Percentiles rank a stretch among this genome's conserved stretches.
Evolutionary conservation across 1,140 invertebrate species (phyloP).

Genomic region (Hylaeus volcanicus): DNA sequence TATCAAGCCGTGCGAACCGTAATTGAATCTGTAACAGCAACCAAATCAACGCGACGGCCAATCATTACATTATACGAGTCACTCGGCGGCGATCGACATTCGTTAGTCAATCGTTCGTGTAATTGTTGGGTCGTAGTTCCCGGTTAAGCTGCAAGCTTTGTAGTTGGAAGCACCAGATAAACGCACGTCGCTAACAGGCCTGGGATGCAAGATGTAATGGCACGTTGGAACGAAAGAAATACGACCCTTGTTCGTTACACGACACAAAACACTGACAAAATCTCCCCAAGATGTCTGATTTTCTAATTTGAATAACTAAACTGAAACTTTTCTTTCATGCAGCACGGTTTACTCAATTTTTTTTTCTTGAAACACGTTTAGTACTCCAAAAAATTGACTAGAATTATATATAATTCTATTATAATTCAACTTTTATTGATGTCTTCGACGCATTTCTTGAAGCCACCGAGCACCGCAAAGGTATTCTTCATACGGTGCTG

Average conservation of each 20-base stretch:
- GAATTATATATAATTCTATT: too few relatives aligned
- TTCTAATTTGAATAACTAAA: too few relatives aligned
- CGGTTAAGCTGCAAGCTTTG: slow-evolving; percentile 54
- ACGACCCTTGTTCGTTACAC: not conserved
- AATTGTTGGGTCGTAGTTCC: slow-evolving; percentile 58
- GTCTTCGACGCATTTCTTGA: too few relatives aligned
- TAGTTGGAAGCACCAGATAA: slow-evolving; percentile 50
- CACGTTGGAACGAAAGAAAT: slow-evolving; percentile 22
- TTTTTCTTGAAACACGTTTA: too few relatives aligned
- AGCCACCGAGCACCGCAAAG: too few relatives aligned
- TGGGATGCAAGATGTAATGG: slow-evolving; percentile 1
- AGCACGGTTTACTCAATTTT: too few relatives aligned
- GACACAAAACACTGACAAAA: not conserved
- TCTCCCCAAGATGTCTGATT: too few relatives aligned
- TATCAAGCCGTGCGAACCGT: slow-evolving; percentile 49
- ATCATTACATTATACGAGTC: slow-evolving; percentile 66
- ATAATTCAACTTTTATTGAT: too few relatives aligned
- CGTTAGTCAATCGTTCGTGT: slow-evolving; percentile 64
- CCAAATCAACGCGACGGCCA: slow-evolving; percentile 60
- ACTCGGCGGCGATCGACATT: slow-evolving; percentile 53
- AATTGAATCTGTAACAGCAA: slow-evolving; percentile 65
- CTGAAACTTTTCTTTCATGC: too few relatives aligned
- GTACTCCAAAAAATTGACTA: too few relatives aligned
- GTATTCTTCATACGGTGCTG: too few relatives aligned
- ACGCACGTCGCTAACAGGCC: not conserved